Base-by-base conservation (phyloP, 2,797 vertebrate species). In the Bryconaethiops microstoma region DNA sequence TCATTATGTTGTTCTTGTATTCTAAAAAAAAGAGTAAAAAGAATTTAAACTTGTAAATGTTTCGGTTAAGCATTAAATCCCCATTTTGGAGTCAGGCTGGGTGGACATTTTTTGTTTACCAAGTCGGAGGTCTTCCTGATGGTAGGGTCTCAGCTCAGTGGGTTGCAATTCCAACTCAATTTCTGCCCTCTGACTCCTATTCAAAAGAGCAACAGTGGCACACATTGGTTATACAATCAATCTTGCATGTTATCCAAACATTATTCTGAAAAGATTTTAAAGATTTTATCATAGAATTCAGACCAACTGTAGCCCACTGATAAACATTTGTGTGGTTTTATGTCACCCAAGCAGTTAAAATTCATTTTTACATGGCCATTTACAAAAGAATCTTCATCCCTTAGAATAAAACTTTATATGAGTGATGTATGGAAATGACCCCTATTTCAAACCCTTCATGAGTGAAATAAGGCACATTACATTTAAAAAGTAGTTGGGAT, bases 1-100 rank as follows among this genome's bases (percentile, higher is more conserved):
- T 99, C 89, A 98, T 89, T 86, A 99, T 95, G 93, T 99, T 99
- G 94, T 99, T 99, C 93, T 98, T 99, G 94, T 95, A 97, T 89
- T 97, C 98, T 99, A 72, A 21, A 6, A 78, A 17, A 48, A 50
- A 62, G 13, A 74, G 50, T 17, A 5, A 17, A 68, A 13, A 69
- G 16, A 55, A 57, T 63, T 29, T 63, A 14, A 40, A 23, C 16
- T 42, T 42, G 29, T 40, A 23, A 35, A 71, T 21, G 1, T 7
- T 14, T 4, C 19, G 3, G 9, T 52, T 25, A 63, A 62, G 10
- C 42, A 19, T 19, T 54, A 55, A 35, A 39, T 64, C 13, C 57
- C 39, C 40, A 50, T 17, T 75, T 71, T 2, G 21, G 50, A 25
- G 7, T 59, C 25, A 0, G 0, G 16, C 0, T 13, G 2, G 67